These are phyloP conservation scores for Vanessa tameamea DNA, from an alignment of 1,140 invertebrate genomes.

Conservation along the genomic window DNA sequence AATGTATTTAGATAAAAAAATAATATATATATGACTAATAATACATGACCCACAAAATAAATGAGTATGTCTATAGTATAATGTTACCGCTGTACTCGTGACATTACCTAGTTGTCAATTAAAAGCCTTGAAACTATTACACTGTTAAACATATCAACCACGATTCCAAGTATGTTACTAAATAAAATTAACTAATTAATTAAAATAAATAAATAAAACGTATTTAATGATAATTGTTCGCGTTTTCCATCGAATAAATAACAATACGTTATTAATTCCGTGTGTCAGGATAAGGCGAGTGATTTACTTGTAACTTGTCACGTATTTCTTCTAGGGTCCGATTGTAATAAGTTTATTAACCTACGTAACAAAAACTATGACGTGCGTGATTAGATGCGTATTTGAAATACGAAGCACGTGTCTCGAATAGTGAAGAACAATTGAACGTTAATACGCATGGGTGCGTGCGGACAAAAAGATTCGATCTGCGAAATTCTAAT, in stretches of 20 bases:
- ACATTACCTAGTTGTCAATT: neutral
- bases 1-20: neutral
- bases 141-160: neutral
- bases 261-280: neutral
- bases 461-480: constrained; percentile 59
- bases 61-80: neutral
- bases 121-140: neutral
- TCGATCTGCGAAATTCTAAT: constrained; percentile 67
- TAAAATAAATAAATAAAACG: too few relatives aligned
- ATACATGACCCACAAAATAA: neutral
- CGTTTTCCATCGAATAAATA: neutral
- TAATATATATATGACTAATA: neutral
- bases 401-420: constrained; percentile 32
- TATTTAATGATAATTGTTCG: too few relatives aligned
- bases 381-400: constrained; percentile 30
- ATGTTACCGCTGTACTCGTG: neutral
- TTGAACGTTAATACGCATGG: constrained; percentile 50
- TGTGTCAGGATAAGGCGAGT: constrained; percentile 14
- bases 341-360: constrained; percentile 17
- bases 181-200: too few relatives aligned
- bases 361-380: constrained; percentile 39
- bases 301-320: constrained; percentile 4
- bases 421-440: constrained; percentile 38
- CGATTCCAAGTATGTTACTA: too few relatives aligned
- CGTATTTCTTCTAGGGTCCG: constrained; percentile 20